Conservation (phyloP, 2,113 vertebrate species). For the Cairina moschata region DNA sequence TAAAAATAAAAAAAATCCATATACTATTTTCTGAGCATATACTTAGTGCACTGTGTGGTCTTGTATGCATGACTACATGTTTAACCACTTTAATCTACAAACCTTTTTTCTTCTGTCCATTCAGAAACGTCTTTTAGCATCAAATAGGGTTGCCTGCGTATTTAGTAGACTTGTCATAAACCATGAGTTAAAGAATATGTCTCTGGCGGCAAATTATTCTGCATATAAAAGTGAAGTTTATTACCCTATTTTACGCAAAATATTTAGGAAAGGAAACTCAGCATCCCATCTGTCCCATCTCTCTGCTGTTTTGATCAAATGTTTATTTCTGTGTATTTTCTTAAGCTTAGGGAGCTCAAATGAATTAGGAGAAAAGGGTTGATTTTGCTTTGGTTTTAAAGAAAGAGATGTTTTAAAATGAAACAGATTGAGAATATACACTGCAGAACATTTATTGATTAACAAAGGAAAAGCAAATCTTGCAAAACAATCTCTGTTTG, state of each 20-base stretch:
- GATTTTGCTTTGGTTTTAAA: accelerated
- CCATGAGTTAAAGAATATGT: not conserved
- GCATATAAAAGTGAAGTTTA: not conserved
- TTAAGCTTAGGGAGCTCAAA: not conserved
- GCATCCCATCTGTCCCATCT: not conserved
- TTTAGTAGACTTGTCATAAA: not conserved
- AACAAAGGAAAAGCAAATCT: not conserved
- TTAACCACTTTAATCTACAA: not conserved
- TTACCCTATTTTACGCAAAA: not conserved
- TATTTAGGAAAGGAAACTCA: not conserved
- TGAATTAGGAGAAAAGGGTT: not conserved
- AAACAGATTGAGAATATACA: not conserved
- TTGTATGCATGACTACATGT: not conserved
- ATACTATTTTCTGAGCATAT: not conserved
- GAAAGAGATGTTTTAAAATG: not conserved
- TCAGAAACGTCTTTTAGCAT: not conserved
- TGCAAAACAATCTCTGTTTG: not conserved
- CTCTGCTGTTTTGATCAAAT: not conserved
- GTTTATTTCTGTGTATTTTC: not conserved
- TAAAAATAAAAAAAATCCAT: not conserved
- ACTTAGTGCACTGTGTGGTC: not conserved
- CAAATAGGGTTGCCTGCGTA: not conserved
- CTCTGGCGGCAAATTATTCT: not conserved
- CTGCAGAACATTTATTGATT: not conserved
- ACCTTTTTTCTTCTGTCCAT: not conserved